Evolutionary conservation across 2,113 vertebrate species (phyloP).

Genomic region (Aix galericulata): DNA sequence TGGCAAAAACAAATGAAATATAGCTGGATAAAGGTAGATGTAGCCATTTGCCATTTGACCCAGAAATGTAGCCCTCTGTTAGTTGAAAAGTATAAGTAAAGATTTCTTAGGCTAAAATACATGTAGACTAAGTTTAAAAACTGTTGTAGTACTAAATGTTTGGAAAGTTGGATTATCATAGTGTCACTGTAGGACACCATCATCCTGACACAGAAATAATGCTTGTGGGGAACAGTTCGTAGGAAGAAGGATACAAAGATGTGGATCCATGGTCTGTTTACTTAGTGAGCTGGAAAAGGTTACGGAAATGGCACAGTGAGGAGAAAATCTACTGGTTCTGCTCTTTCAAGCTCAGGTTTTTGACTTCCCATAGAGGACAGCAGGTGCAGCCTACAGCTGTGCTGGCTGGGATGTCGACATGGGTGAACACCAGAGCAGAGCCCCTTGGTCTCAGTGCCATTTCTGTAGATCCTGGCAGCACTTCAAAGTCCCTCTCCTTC

Average conservation of each 20-base stretch:
- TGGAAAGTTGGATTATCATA: neutral
- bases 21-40: neutral
- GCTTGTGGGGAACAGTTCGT: fast-evolving
- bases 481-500: neutral
- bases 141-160: neutral
- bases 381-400: fast-evolving
- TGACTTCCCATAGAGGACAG: neutral
- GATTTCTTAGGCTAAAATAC: neutral
- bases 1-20: conserved; percentile 4
- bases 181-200: neutral
- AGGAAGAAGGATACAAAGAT: neutral
- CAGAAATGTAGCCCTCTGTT: neutral
- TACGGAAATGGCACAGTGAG: neutral
- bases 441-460: neutral
- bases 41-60: conserved; percentile 13
- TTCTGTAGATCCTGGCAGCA: neutral
- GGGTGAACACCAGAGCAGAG: neutral
- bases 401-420: neutral
- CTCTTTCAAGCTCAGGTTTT: neutral
- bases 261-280: neutral
- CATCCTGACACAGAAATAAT: fast-evolving
- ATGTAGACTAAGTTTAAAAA: neutral
- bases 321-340: neutral
- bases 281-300: neutral
- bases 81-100: neutral